Base-by-base conservation (phyloP, 2,888 invertebrate species). In the Agonum fuliginosum region DNA sequence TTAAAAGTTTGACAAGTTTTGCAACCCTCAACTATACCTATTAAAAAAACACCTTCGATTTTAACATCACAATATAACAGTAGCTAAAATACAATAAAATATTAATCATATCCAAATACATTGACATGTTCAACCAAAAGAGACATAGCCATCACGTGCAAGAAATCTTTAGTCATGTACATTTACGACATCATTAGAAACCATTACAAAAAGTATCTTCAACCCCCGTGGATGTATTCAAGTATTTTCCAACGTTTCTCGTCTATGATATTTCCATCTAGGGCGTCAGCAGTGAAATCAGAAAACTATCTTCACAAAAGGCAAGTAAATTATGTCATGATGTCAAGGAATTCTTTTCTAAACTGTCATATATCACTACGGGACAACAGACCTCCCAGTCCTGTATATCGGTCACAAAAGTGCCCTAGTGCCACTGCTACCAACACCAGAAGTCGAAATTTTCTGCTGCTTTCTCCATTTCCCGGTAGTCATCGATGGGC, bases 331-430 rank as follows among this genome's bases (percentile, higher is more conserved):
- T 72, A 51, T 72, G 72, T 72, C 72, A 72, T 72, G 37, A 72
- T 72, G 72, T 72, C 72, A 72, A 51, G 51, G 72, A 72, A 51
- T 72, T 72, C 72, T 72, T 72, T 51, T 48, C 54, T 72, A 43
- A 34, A 37, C 30, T 72, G 72, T 72, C 72, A 72, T 72, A 72
- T 72, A 72, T 72, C 72, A 72, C 72, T 4, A 24, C 5, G 22
- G 69, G 27, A 72, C 72, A 72, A 72, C 72, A 72, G 72, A 72
- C 72, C 72, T 72, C 72, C 72, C 72, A 72, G 27, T n/a, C n/a
- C n/a, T n/a, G n/a, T n/a, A n/a, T 19, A 17, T 22, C 6, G 20
- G 43, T 43, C 14, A 20, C 69, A 69, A 27, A 22, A 54, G 54
- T 54, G 27, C 24, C 10, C 6, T 27, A 17, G 58, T 37, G 8